These are phyloP conservation scores for Auanema sp. DNA, from an alignment of 2,888 invertebrate genomes.

Conservation along the genomic window DNA sequence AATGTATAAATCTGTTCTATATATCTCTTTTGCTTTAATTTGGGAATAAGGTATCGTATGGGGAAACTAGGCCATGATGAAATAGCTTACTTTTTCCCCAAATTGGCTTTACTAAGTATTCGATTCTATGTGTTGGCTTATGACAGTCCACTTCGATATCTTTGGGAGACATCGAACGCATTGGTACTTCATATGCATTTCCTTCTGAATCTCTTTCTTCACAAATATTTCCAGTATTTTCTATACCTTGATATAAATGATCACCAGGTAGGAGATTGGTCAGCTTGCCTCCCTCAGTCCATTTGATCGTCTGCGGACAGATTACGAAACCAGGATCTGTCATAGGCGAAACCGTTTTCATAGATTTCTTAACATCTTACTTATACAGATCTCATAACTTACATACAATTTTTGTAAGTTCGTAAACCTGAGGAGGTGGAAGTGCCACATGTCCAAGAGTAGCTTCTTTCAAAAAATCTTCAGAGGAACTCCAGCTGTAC, in stretches of 20 bases:
- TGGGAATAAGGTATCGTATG: too few relatives aligned
- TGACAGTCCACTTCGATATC: constrained; percentile 11
- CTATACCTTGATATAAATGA: constrained; percentile 33
- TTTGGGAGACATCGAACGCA: constrained; percentile 18
- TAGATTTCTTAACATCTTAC: background rate
- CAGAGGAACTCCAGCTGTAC: constrained; percentile 37
- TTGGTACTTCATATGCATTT: constrained; percentile 23
- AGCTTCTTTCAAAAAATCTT: constrained; percentile 28
- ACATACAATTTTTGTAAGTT: constrained; percentile 36
- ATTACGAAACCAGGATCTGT: constrained; percentile 3
- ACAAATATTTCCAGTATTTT: background rate
- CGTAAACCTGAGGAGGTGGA: constrained; percentile 62
- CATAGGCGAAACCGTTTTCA: too few relatives aligned
- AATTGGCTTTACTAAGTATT: too few relatives aligned
- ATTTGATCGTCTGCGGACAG: constrained; percentile 38
- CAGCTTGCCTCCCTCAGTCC: constrained; percentile 23
- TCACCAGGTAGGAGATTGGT: constrained; percentile 35
- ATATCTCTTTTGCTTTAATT: too few relatives aligned
- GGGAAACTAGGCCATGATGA: too few relatives aligned
- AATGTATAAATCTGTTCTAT: background rate
- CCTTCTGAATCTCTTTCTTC: constrained; percentile 22
- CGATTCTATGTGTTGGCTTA: constrained; percentile 21
- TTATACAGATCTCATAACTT: background rate
- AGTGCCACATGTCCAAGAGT: constrained; percentile 34
- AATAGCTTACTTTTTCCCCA: too few relatives aligned